A percentile compares a stretch with the other conserved stretches of the same genome.
phyloP scores from a whole-genome alignment of 2,888 invertebrate genomes.

The Reticulitermes lucifugus region DNA sequence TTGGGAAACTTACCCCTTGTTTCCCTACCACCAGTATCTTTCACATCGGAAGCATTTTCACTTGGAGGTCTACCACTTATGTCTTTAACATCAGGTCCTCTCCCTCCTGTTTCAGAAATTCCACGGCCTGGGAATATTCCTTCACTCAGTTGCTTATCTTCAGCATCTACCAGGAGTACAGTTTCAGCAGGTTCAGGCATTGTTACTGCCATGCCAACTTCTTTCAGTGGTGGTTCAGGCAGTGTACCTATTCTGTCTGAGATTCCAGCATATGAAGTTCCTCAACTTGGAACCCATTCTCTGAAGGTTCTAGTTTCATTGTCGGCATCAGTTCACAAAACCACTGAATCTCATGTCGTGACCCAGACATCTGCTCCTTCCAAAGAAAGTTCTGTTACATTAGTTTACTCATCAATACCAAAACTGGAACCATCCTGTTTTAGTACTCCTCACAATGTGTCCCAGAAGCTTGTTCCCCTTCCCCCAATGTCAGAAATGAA shows the following conservation, averaged over 20 bases:
- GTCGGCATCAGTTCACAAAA: neutral
- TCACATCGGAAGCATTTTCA: slow-evolving; percentile 12
- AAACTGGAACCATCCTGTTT: slow-evolving; percentile 11
- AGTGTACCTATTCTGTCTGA: neutral
- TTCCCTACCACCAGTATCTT: slow-evolving; percentile 1
- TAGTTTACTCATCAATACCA: slow-evolving; percentile 13
- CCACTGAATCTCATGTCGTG: neutral
- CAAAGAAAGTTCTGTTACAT: slow-evolving; percentile 9
- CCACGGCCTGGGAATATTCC: slow-evolving; percentile 12
- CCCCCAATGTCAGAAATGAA: slow-evolving; percentile 23
- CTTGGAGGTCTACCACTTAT: neutral
- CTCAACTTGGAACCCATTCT: neutral
- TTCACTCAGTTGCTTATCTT: neutral
- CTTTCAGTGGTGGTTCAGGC: slow-evolving; percentile 9
- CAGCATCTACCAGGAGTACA: neutral
- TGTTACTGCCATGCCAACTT: neutral
- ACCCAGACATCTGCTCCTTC: slow-evolving; percentile 10
- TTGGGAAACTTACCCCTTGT: neutral
- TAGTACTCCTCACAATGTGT: neutral
- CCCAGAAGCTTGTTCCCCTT: neutral
- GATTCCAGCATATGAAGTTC: slow-evolving; percentile 3
- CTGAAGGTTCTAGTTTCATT: slow-evolving; percentile 13
- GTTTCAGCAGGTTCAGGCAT: neutral
- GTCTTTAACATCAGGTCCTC: neutral
- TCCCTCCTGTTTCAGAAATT: slow-evolving; percentile 27